phyloP scores from a whole-genome alignment of 1,140 invertebrate genomes.

The Brachionus rotundiformis region DNA sequence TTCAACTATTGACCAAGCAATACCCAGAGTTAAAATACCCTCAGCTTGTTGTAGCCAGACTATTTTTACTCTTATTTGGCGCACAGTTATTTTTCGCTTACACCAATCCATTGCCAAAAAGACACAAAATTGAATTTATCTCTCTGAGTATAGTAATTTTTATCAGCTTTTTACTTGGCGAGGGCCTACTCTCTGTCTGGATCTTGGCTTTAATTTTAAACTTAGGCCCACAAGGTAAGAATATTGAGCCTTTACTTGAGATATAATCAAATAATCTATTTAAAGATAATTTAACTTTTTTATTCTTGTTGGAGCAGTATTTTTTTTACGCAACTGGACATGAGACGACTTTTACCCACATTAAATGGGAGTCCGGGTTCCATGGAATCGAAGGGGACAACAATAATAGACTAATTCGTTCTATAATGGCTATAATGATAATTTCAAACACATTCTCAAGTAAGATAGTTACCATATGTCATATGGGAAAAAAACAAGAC shows the following conservation, averaged over 20 bases:
- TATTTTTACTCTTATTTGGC: not conserved
- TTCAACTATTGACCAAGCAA: not conserved
- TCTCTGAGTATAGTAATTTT: not conserved
- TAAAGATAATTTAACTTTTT: not conserved
- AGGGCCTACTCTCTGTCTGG: slow-evolving; percentile 2
- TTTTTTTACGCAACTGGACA: slow-evolving; percentile 51
- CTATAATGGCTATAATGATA: not conserved
- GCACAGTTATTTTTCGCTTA: not conserved
- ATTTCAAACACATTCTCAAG: slow-evolving; percentile 34
- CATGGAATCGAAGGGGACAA: slow-evolving; percentile 45
- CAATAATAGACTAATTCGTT: not conserved
- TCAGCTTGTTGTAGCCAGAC: not conserved
- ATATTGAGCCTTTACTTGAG: too few species aligned
- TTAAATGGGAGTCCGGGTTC: slow-evolving; percentile 49
- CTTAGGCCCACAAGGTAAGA: not conserved
- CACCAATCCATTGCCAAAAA: not conserved
- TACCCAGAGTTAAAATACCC: not conserved
- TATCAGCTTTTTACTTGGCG: not conserved
- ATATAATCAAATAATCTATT: too few species aligned
- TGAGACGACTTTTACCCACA: slow-evolving; percentile 33
- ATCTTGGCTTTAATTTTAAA: not conserved
- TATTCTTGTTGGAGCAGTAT: slow-evolving; percentile 14
- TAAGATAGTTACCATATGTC: not conserved
- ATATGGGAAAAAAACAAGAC: not conserved
- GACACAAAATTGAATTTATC: not conserved